Evolutionary conservation across 2,797 vertebrate species (phyloP), one percentile per base, ranked within the genome.

Genomic region (Periparus ater): DNA sequence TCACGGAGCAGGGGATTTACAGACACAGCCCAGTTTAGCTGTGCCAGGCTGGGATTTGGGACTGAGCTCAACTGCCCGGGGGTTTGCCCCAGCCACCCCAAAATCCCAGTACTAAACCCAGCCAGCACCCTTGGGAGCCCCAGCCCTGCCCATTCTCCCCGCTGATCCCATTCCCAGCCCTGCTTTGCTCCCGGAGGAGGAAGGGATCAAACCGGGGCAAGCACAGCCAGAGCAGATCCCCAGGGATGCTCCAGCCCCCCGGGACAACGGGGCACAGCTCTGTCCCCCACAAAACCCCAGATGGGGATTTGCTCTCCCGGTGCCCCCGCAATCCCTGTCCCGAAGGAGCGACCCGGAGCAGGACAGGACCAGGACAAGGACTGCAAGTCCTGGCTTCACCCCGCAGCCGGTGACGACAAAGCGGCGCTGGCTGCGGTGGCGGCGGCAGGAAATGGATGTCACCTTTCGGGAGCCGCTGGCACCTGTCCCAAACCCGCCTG

Each of bases 371-470:
- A 9, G 57, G 8, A 34, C 3, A 9, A 55, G 78, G 57, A 25
- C 71, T 18, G 84, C 30, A 13, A 72, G 74, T 60, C 81, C 48
- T 4, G 72, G 53, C 7, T 57, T 94, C 79, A 38, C 66, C 55
- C 78, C 20, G 10, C 88, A 68, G 66, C 72, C 48, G 1, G 4
- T 57, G 79, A 53, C 9, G 34, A 71, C 85, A 68, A 38, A 80
- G n/a, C 16, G 1, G 55, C 79, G 78, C 68, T 79, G 11, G 12
- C 91, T 91, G 95, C 50, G 3, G 85, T 38, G 13, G 11, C 42
- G 6, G 88, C 26, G 0, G 86, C 84, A 93, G 91, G 82, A 93
- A 91, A 89, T 83, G 91, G 95, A 92, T 89, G 95, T 92, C 91
- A 91, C 95, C 93, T 92, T 83, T 85, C 0, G 54, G 70, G 89